A percentile compares a stretch with the other conserved stretches of the same genome.
These are phyloP conservation scores for Arvicanthis niloticus DNA, from an alignment of 2,113 vertebrate genomes.

Conservation along the genomic window DNA sequence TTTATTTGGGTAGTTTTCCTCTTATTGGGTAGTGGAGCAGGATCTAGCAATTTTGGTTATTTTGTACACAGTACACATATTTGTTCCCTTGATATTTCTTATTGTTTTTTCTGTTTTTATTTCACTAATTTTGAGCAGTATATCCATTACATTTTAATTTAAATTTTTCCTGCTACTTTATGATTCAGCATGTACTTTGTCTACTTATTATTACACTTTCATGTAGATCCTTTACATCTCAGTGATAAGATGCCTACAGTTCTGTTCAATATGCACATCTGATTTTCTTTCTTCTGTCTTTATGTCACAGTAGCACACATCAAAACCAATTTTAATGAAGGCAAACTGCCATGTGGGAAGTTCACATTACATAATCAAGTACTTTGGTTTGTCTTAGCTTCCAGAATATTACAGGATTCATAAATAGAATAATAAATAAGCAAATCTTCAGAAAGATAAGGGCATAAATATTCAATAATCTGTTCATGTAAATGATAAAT, in stretches of 20 bases:
- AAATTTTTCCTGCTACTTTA: background rate
- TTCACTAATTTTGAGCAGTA: background rate
- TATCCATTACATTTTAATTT: background rate
- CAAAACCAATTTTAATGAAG: slow-evolving; percentile 15
- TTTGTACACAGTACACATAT: background rate
- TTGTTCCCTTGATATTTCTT: background rate
- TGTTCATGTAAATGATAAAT: background rate
- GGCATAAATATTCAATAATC: background rate
- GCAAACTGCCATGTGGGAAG: background rate
- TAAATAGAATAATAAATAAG: background rate
- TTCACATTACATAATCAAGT: background rate
- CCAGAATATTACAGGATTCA: background rate
- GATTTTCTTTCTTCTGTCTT: background rate
- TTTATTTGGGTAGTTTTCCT: background rate
- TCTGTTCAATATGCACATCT: background rate
- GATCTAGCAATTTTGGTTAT: background rate
- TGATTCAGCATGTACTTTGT: background rate
- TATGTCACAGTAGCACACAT: background rate
- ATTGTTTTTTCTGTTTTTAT: background rate
- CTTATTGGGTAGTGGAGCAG: background rate
- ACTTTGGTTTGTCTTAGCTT: background rate
- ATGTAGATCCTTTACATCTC: background rate
- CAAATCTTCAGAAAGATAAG: background rate
- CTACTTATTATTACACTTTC: background rate
- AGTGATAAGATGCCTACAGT: background rate